Evolutionary conservation across 2,113 vertebrate genomes (phyloP).

Genomic region (Leucopsar rothschildi): DNA sequence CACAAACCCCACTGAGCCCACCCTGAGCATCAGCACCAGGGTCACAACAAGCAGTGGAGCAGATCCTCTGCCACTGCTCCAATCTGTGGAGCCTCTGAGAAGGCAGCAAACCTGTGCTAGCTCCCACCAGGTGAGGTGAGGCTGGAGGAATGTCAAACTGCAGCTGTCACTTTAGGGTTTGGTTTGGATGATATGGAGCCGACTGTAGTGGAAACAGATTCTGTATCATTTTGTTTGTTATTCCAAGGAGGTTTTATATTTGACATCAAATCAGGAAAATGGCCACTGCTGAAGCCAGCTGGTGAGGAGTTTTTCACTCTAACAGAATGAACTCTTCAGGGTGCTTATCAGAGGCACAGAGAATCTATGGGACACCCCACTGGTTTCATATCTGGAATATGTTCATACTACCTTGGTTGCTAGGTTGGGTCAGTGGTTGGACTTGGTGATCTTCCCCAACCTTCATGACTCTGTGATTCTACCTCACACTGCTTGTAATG

Average conservation of each 20-base stretch:
- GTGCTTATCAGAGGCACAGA: neutral
- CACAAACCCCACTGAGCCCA: neutral
- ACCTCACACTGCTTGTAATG: neutral
- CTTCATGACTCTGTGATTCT: neutral
- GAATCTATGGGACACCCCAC: neutral
- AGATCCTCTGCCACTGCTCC: neutral
- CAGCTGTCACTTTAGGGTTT: neutral
- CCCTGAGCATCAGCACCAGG: neutral
- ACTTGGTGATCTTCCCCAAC: neutral
- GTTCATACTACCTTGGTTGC: neutral
- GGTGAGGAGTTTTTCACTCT: neutral
- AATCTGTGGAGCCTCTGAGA: neutral
- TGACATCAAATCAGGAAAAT: neutral
- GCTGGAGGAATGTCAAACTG: fast-evolving
- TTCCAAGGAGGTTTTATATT: neutral
- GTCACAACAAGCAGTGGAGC: neutral
- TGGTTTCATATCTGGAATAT: neutral
- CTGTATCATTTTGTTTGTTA: neutral
- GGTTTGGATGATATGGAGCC: neutral
- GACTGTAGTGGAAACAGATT: neutral
- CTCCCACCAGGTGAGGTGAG: neutral
- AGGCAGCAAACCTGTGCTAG: neutral
- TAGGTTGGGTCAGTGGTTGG: neutral
- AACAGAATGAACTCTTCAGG: neutral
- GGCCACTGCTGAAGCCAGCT: neutral